Base-by-base conservation (phyloP, 2,113 vertebrate species). In the Himantopus leucocephalus region DNA sequence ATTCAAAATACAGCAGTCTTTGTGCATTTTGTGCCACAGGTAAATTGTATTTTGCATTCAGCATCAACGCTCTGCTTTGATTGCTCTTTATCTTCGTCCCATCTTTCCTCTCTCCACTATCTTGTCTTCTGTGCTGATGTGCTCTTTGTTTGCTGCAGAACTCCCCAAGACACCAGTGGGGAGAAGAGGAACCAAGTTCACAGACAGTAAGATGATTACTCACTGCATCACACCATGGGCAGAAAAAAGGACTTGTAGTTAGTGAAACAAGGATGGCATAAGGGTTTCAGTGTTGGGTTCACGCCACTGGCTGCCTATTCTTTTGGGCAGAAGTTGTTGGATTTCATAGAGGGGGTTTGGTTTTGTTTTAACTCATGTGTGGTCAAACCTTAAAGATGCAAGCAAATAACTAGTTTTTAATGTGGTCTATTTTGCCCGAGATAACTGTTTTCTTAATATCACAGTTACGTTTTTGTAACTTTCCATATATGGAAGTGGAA, bases 81-180 rank as follows among this genome's bases (percentile, higher is more conserved):
- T 41, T 90, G 20, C 50, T 56, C 3, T 82, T 63, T 86, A 41
- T 78, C 30, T 34, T 48, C 66, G 39, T 94, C 50, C 56, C 32
- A 2, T 43, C 32, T 91, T 83, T 63, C 16, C 34, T 48, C 34
- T 74, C 48, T 41, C 43, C 39, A 15, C 71, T 73, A 0, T 59
- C 43, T 92, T 92, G 34, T 94, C 56, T 85, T 88, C 50, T 87
- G 43, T 96, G 79, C 77, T 97, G 73, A 95, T 62, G 43, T 90
- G 58, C 64, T 97, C 95, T 94, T 98, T 97, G 88, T 92, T 94
- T 96, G 60, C 89, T 96, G 26, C 95, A 99, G 98, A 98, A 97
- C 96, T 99, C 98, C 93, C 98, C 98, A 97, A 99, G 98, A 97
- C 98, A 98, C 95, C 98, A 98, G 90, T 98, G 98, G 98, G 98